Base-by-base conservation (phyloP, 1,140 invertebrate genomes). In the Trichonephila clavipes region DNA sequence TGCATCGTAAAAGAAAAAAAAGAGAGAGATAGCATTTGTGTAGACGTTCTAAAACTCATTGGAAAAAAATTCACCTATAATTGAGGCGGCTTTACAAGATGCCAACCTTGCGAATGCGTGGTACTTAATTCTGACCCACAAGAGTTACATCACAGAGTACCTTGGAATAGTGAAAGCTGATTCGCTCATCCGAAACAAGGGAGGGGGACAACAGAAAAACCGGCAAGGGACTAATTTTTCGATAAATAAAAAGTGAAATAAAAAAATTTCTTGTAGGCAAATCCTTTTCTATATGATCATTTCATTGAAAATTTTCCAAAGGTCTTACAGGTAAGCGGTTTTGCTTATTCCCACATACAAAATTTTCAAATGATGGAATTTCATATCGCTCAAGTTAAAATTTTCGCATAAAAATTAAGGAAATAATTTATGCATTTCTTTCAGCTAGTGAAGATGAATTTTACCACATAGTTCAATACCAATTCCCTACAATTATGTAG, bases 221-320 rank as follows among this genome's bases (percentile, higher is more conserved):
- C 19, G 44, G 82, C 19, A 51, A 18, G 81, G 82, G 82, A 8
- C 82, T 58, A 59, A 77, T 18, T 77, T 77, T 77, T 34, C 16
- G 12, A 77, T 18, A 77, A 18, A 12, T 12, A 34, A 77, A 59
- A 82, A 82, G 16, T 82, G 40, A 82, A 21, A 51, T 44, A 82
- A 82, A 82, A 83, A 83, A 83, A n/a, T 51, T n/a, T n/a, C 40
- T 18, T 14, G 82, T 59, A 58, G 51, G 44, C 44, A 83, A 24
- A 51, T 8, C 44, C 58, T 51, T 14, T 24, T 24, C 19, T 58
- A 21, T 51, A 83, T 58, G 51, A 58, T 83, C 40, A n/a, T 83
- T 83, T 83, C 82, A 83, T n/a, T 83, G 51, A 59, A 83, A 83
- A 58, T 51, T 83, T 83, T 83, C 51, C 24, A 16, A 77, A 18